A percentile compares a stretch with the other conserved stretches of the same genome.
Conservation (phyloP, 2,888 invertebrate genomes). For the Cyrtodaria siliqua region DNA sequence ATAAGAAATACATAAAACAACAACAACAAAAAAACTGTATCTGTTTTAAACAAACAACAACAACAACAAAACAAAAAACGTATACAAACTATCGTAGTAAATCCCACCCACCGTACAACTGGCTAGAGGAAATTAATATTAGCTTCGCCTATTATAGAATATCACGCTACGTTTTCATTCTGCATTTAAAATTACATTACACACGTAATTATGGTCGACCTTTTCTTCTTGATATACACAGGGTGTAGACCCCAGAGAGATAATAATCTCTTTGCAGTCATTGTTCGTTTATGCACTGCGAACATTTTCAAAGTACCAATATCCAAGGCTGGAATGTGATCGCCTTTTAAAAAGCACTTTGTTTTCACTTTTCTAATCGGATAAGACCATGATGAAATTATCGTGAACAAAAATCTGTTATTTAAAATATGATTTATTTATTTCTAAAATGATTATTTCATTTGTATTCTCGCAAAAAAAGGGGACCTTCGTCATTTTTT, state of each 20-base stretch:
- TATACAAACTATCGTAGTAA: too few relatives aligned
- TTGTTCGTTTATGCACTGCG: conserved; percentile 23
- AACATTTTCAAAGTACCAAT: conserved; percentile 34
- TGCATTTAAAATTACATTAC: conserved; percentile 27
- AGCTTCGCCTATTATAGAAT: too few relatives aligned
- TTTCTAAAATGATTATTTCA: conserved; percentile 13
- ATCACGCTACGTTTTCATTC: too few relatives aligned
- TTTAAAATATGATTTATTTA: conserved; percentile 30
- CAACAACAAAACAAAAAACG: too few relatives aligned
- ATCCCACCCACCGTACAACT: too few relatives aligned
- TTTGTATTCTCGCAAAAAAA: too few relatives aligned
- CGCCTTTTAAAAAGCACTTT: conserved; percentile 63
- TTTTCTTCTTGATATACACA: conserved; percentile 13
- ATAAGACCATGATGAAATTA: conserved; percentile 47
- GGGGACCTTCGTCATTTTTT: too few relatives aligned
- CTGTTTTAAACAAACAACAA: too few relatives aligned
- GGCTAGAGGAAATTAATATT: too few relatives aligned
- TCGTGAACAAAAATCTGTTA: conserved; percentile 30
- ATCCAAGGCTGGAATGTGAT: conserved; percentile 51
- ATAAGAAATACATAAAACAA: too few relatives aligned
- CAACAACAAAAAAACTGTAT: too few relatives aligned
- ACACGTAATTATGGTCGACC: conserved; percentile 30
- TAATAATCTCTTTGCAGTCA: conserved; percentile 16
- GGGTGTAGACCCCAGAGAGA: conserved; percentile 23
- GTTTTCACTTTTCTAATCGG: conserved; percentile 59